Percentiles rank a stretch among this genome's conserved stretches.
Evolutionary conservation across 2,888 invertebrate species (phyloP).

Genomic region (Leptopilina drosophilae): DNA sequence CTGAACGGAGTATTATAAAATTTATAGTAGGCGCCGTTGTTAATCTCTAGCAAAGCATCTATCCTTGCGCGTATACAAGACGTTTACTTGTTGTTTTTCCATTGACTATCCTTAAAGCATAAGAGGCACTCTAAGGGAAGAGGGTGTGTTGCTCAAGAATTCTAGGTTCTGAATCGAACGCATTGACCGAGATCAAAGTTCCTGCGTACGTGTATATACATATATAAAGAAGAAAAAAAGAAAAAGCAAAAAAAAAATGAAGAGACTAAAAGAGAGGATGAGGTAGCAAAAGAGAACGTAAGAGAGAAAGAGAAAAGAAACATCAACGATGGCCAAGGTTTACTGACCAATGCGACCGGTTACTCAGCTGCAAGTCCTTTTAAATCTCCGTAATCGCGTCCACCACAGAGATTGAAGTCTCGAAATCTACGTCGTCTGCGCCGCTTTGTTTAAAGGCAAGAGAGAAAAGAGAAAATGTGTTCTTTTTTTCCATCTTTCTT

Average conservation of each 20-base stretch:
- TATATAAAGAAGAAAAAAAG: conserved; percentile 57
- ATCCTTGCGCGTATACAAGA: conserved; percentile 28
- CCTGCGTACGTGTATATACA: conserved; percentile 48
- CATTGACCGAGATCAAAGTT: conserved; percentile 41
- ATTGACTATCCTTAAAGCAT: conserved; percentile 2
- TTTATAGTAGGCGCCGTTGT: conserved; percentile 32
- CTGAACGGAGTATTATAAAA: conserved; percentile 28
- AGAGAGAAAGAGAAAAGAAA: conserved; percentile 58
- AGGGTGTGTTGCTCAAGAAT: conserved; percentile 18
- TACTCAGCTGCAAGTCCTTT: conserved; percentile 62
- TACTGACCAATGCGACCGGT: conserved; percentile 64
- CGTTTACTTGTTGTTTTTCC: conserved; percentile 25
- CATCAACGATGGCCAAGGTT: conserved; percentile 63
- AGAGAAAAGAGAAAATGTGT: neutral
- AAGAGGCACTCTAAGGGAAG: neutral
- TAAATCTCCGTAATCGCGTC: conserved; percentile 63
- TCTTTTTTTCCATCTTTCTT: neutral
- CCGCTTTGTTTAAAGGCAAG: conserved; percentile 51
- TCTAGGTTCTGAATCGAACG: conserved; percentile 37
- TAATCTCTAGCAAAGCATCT: conserved; percentile 31
- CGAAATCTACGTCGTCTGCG: conserved; percentile 58
- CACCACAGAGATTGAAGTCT: conserved; percentile 60
- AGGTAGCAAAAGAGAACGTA: conserved; percentile 49
- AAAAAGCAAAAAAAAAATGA: conserved; percentile 44
- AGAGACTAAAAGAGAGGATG: conserved; percentile 35